phyloP scores from a whole-genome alignment of 30 jellyfish, hydroid and myxozoan genomes.

The Hydractinia echinata region DNA sequence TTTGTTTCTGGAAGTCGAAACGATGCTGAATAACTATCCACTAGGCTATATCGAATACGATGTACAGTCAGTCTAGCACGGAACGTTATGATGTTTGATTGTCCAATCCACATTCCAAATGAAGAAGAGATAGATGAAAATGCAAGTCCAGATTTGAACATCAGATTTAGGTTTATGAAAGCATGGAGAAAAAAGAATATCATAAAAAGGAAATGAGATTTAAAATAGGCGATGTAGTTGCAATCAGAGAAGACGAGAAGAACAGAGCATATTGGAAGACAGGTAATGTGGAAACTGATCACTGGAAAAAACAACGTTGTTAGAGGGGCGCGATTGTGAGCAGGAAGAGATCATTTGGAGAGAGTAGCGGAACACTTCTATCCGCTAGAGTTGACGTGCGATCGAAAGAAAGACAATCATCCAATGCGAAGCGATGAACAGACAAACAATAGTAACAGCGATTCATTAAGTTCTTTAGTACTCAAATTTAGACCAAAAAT shows the following conservation, averaged over 20 bases:
- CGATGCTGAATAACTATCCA: constrained; percentile 14
- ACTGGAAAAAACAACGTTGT: constrained; percentile 42
- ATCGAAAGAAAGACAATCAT: neutral
- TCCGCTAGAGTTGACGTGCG: constrained; percentile 28
- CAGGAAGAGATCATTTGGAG: constrained; percentile 34
- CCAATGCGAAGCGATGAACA: neutral
- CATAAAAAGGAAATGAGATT: neutral
- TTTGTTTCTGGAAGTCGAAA: constrained; percentile 41
- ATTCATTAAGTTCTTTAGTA: neutral
- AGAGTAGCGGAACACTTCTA: constrained; percentile 38
- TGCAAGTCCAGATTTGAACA: neutral
- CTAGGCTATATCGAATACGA: constrained; percentile 2
- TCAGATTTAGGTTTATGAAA: neutral
- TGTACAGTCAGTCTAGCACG: constrained; percentile 9
- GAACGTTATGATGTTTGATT: constrained; percentile 19
- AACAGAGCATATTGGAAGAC: constrained; percentile 42
- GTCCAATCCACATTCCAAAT: neutral
- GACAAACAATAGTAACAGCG: neutral
- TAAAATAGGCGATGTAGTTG: constrained; percentile 44
- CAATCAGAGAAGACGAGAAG: constrained; percentile 45
- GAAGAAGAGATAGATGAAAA: neutral
- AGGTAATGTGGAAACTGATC: constrained; percentile 30
- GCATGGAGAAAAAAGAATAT: neutral
- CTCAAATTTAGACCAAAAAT: no score
- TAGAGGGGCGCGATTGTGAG: constrained; percentile 42